phyloP scores from a whole-genome alignment of 2,797 vertebrate species.

The Helarctos malayanus region DNA sequence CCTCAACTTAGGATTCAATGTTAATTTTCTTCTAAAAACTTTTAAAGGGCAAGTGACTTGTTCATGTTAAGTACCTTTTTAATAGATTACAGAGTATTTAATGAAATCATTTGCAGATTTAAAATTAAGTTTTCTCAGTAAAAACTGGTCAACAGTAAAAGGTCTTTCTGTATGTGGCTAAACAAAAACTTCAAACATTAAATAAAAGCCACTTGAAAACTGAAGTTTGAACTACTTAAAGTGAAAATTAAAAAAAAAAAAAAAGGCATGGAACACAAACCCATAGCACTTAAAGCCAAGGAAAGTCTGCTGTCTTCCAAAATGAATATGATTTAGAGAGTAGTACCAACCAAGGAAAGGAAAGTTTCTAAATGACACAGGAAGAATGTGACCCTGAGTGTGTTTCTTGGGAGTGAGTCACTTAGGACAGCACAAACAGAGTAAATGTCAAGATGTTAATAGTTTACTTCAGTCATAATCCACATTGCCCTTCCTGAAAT shows the following conservation, averaged over 20 bases:
- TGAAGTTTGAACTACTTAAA: conserved; percentile 14
- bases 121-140: conserved; percentile 57
- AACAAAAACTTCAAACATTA: conserved; percentile 52
- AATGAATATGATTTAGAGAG: conserved; percentile 57
- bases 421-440: background rate
- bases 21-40: conserved; percentile 57
- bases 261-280: conserved; percentile 63
- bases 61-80: conserved; percentile 53
- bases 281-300: conserved; percentile 67
- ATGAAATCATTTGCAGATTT: conserved; percentile 67
- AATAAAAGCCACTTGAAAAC: conserved; percentile 63
- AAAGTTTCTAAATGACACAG: conserved; percentile 73
- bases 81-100: conserved; percentile 46
- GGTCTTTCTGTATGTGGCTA: background rate
- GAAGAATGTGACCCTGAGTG: conserved; percentile 74
- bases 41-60: conserved; percentile 51
- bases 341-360: conserved; percentile 60
- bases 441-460: conserved; percentile 70
- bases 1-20: background rate
- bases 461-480: conserved; percentile 71
- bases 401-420: conserved; percentile 79
- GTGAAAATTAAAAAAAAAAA: background rate
- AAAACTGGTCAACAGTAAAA: conserved; percentile 47
- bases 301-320: conserved; percentile 72
- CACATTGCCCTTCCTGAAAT: background rate